A percentile compares a stretch with the other conserved stretches of the same genome.
Evolutionary conservation across 64 coral and sea anemone species (phyloP).

Genomic region (Pocillopora damicornis): DNA sequence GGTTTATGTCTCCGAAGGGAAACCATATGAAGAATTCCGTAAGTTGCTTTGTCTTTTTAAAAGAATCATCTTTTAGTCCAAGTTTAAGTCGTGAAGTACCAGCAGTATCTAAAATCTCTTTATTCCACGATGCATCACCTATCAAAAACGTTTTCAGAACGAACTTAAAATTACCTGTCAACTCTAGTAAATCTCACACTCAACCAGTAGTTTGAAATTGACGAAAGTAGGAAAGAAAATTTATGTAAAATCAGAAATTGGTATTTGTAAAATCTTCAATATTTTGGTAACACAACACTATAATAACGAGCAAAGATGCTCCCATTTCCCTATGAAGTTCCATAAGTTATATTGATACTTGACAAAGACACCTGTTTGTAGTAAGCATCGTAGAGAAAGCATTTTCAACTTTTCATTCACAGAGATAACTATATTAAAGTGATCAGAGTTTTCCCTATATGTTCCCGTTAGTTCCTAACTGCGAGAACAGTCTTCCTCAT

Average conservation of each 20-base stretch:
- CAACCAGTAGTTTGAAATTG: not conserved
- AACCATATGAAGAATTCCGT: constrained; percentile 16
- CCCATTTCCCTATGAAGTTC: not conserved
- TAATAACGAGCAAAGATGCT: not conserved
- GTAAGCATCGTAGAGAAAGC: not conserved
- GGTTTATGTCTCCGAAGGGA: constrained; percentile 27
- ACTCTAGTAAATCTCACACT: not conserved
- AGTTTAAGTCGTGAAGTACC: not conserved
- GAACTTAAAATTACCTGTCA: not conserved
- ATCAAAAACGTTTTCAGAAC: not conserved
- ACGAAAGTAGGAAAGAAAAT: not conserved
- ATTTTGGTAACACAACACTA: no score
- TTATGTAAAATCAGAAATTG: no score
- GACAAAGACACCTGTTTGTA: not conserved
- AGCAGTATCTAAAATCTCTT: not conserved
- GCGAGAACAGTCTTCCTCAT: no score
- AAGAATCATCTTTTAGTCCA: not conserved
- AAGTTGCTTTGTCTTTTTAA: not conserved
- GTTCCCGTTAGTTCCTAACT: no score
- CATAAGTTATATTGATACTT: not conserved
- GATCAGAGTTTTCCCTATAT: no score
- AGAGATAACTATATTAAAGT: no score
- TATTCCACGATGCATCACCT: not conserved
- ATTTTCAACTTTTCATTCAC: no score
- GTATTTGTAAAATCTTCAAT: no score